Percentiles rank a stretch among this genome's conserved stretches.
phyloP scores from a whole-genome alignment of 2,888 invertebrate species.

The Adineta ricciae region DNA sequence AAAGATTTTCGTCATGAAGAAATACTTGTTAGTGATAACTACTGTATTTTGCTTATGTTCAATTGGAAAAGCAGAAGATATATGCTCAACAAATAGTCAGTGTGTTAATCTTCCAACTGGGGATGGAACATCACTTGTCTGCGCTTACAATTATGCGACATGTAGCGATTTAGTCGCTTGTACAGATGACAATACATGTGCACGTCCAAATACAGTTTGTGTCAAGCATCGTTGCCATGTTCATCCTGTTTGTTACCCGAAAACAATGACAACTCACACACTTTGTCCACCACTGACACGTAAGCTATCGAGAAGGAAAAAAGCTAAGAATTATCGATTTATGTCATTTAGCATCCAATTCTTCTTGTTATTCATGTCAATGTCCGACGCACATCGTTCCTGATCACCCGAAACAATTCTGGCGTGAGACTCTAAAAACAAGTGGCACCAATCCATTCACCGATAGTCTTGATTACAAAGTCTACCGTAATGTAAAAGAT shows the following conservation, averaged over 20 bases:
- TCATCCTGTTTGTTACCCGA: neutral
- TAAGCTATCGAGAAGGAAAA: too few species aligned
- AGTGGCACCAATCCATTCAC: neutral
- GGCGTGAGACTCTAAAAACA: neutral
- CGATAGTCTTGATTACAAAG: neutral
- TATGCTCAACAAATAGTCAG: neutral
- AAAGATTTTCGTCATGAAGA: too few species aligned
- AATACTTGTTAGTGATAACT: too few species aligned
- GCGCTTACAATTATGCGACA: neutral
- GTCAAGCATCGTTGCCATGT: neutral
- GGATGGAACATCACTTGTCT: neutral
- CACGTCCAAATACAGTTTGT: neutral
- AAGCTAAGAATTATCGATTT: too few species aligned
- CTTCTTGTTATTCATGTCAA: neutral
- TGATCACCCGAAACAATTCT: neutral
- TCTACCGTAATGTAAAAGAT: neutral
- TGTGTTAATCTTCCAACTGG: neutral
- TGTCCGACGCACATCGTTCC: neutral
- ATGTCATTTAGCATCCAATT: neutral
- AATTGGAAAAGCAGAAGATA: neutral
- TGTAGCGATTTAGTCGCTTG: neutral
- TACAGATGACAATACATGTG: neutral
- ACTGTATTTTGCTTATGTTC: too few species aligned
- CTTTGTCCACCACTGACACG: neutral
- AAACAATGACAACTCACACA: neutral